Evolutionary conservation across 2,888 invertebrate species (phyloP), one percentile per base, ranked within the genome.

Genomic region (Macaria notata): DNA sequence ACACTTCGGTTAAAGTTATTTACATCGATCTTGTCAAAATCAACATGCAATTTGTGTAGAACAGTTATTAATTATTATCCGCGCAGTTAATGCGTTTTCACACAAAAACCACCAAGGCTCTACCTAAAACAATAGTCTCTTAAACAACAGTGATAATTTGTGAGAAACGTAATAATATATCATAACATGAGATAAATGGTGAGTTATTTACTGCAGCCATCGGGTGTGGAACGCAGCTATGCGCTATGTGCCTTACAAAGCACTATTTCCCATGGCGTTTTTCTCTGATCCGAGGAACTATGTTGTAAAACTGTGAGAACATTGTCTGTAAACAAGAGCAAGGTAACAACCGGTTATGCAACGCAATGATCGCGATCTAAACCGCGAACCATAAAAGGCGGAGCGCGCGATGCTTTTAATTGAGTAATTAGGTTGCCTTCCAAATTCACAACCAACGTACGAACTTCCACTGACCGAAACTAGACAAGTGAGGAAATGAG

Each of bases 261-360:
- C 60, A 65, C 68, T 73, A 68, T 72, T 80, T 84, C 84, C 80
- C 85, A 85, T 82, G 75, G 79, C 75, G 79, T 84, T 84, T 83
- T 83, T 79, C 72, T 77, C 70, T 70, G 66, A 68, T 55, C 59
- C 63, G 66, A 60, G 66, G 57, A 65, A 70, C 69, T 69, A 71
- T 78, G 74, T 78, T 80, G 80, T 81, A 79, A 76, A 79, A 73
- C 77, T 80, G 82, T 83, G 81, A 74, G 83, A 81, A 83, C 73
- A 71, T 69, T 73, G 72, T 66, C 67, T 72, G 72, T 75, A 78
- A 83, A 81, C 79, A 81, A 81, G 80, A 80, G 79, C 80, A 75
- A 75, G 78, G 76, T 79, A 82, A 82, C 79, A 81, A 84, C 79
- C 73, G 70, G 82, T 84, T 84, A 79, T 81, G 84, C 77, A 85